phyloP scores from a whole-genome alignment of 2,888 invertebrate genomes.

The Hanleya hanleyi region DNA sequence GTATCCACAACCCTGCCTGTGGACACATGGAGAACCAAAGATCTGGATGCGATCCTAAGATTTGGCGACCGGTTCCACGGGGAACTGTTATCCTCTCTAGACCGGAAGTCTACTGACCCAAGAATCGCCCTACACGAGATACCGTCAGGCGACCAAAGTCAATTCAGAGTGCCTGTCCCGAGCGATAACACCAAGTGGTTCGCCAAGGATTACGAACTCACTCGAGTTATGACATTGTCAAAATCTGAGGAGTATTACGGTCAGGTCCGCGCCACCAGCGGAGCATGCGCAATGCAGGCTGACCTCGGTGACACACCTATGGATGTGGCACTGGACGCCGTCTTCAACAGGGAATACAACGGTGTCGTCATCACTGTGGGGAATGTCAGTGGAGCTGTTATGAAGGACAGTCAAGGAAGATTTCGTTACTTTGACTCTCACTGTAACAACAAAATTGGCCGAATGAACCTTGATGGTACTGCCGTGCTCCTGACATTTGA shows the following conservation, averaged over 20 bases:
- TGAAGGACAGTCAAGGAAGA: background rate
- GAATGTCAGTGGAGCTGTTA: background rate
- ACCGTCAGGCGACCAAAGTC: background rate
- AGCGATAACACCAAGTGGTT: background rate
- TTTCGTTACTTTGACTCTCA: slow-evolving; percentile 8
- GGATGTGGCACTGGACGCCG: background rate
- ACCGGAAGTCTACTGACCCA: background rate
- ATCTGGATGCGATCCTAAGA: background rate
- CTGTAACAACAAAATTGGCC: slow-evolving; percentile 4
- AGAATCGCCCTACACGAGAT: background rate
- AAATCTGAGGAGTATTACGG: slow-evolving; percentile 5
- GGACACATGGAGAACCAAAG: background rate
- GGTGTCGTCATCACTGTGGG: background rate
- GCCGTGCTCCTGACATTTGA: slow-evolving; percentile 2
- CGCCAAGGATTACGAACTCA: background rate
- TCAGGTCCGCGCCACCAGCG: background rate
- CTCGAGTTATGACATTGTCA: background rate
- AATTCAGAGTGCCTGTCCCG: background rate
- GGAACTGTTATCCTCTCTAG: background rate
- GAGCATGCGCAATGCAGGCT: background rate
- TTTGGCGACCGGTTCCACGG: background rate
- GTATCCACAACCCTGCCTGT: background rate
- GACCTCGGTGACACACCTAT: background rate
- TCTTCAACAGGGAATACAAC: background rate
- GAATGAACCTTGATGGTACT: background rate